A percentile compares a stretch with the other conserved stretches of the same genome.
Evolutionary conservation across 2,888 invertebrate genomes (phyloP).

Genomic region (Sphinx pinastri): DNA sequence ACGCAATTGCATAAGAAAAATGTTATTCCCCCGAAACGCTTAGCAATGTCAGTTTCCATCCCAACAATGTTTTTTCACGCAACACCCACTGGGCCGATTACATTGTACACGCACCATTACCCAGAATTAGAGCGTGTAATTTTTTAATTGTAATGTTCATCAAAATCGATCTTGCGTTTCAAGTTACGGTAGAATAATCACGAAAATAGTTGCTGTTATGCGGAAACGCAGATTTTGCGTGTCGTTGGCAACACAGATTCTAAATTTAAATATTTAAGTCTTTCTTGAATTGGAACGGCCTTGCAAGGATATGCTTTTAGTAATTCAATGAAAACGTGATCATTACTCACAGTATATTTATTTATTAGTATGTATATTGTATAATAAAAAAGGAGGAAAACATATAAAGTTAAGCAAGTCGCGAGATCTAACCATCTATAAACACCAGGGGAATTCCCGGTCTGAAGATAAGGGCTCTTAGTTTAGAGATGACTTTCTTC

Average conservation of each 20-base stretch:
- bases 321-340: too few species aligned
- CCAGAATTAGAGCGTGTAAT: slow-evolving; percentile 22
- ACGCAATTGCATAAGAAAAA: too few species aligned
- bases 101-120: slow-evolving; percentile 21
- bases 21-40: too few species aligned
- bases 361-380: too few species aligned
- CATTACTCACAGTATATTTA: too few species aligned
- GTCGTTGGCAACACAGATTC: background rate
- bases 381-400: too few species aligned
- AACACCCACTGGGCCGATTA: slow-evolving; percentile 18
- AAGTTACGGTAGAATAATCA: slow-evolving; percentile 21
- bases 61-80: background rate
- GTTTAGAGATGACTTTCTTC: too few species aligned
- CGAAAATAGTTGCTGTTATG: slow-evolving; percentile 17
- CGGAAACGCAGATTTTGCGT: background rate
- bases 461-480: too few species aligned
- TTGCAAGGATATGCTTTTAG: too few species aligned
- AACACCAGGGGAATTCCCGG: too few species aligned
- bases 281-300: slow-evolving; percentile 1
- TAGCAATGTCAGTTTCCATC: background rate
- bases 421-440: too few species aligned
- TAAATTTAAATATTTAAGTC: background rate
- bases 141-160: slow-evolving; percentile 22
- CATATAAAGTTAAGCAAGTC: too few species aligned
- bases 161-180: slow-evolving; percentile 20